Evolutionary conservation across 2,113 vertebrate genomes (phyloP), one percentile per base, ranked within the genome.

Genomic region (Tursiops truncatus): DNA sequence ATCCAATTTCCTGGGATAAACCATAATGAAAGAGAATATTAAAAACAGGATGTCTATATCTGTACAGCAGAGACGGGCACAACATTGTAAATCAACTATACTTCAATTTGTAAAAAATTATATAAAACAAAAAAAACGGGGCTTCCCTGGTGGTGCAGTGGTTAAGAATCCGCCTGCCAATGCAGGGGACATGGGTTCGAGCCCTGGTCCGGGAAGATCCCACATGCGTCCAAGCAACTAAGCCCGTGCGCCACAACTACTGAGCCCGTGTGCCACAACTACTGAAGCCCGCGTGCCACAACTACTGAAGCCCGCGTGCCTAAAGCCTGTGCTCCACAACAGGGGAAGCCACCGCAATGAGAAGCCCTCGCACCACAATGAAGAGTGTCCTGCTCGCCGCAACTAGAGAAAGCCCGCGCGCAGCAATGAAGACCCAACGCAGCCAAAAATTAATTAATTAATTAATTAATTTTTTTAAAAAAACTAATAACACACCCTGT

Each of bases 381-480:
- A 74, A 20, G 17, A 47, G 41, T 47, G 2, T 2, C 14, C 41
- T 0, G 8, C 2, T 4, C 17, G 8, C 9, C 4, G 0, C 41
- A 17, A 5, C 41, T 18, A 0, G 28, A 31, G 71, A 28, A 13
- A 50, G 14, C 53, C 41, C 17, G 8, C 1, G 0, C 2, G 2
- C 71, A 2, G 41, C 41, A 74, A 8, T 26, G 4, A 17, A 74
- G 73, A 10, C 26, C 7, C 41, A 10, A 26, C 4, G 4, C 73
- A 47, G 18, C 73, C 73, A 31, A 1, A 31, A 44, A 10, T 31
- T 0, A 76, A 47, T 50, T 3, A 50, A 50, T 50, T 13, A 50
- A 47, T 47, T 9, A 36, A 36, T 36, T 36, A 36, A 36, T 36
- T 36, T 36, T 36, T 36, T 36, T 36, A 36, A 47, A 18, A 31